Evolutionary conservation across 2,888 invertebrate genomes (phyloP).

Genomic region (Scelioninae gen. 1): DNA sequence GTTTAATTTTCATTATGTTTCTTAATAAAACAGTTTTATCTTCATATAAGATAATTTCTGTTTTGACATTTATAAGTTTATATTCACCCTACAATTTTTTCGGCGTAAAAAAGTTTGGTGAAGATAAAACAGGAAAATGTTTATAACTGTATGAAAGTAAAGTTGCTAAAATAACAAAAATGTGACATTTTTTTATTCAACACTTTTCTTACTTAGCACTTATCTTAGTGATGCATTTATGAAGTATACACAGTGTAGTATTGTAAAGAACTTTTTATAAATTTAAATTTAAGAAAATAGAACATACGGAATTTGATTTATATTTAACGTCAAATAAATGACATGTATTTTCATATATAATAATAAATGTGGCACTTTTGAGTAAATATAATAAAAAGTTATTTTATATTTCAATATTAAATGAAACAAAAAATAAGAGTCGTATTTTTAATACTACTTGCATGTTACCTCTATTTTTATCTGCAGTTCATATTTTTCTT

Average conservation of each 20-base stretch:
- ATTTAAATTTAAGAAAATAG: conserved; percentile 28
- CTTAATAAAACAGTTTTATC: too few relatives aligned
- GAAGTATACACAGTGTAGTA: conserved; percentile 18
- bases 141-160: conserved; percentile 50
- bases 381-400: too few relatives aligned
- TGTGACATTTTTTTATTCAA: conserved; percentile 42
- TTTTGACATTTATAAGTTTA: conserved; percentile 9
- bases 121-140: conserved; percentile 20
- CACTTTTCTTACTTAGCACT: conserved; percentile 46
- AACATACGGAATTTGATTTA: background rate
- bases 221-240: conserved; percentile 35
- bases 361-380: background rate
- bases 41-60: too few relatives aligned
- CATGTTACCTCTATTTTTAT: too few relatives aligned
- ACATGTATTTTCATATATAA: background rate
- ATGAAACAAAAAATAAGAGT: too few relatives aligned
- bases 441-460: too few relatives aligned
- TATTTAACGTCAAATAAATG: background rate
- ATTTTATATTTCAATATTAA: too few relatives aligned
- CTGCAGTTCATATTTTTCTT: too few relatives aligned
- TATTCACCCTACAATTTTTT: conserved; percentile 14
- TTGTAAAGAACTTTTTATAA: conserved; percentile 23
- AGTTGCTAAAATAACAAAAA: conserved; percentile 43
- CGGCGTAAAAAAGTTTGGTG: conserved; percentile 11
- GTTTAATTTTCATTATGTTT: too few relatives aligned